Base-by-base conservation (phyloP, 2,888 invertebrate species). In the Lissonota sp. region DNA sequence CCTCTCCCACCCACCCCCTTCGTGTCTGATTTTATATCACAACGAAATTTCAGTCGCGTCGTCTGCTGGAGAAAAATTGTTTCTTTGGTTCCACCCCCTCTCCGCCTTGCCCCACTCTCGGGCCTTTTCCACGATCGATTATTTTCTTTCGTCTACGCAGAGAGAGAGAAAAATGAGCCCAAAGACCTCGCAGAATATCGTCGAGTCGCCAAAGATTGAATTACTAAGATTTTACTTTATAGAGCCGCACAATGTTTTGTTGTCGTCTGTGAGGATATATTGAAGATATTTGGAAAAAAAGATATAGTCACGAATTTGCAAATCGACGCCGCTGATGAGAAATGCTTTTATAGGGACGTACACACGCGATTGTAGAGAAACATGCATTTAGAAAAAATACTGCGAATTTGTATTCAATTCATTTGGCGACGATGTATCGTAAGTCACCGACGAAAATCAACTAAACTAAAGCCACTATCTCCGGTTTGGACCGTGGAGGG, bases 391-490 rank as follows among this genome's bases (percentile, higher is more conserved):
- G n/a, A 40, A 44, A 16, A 55, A 55, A 16, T 12, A 8, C 64
- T 26, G 26, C 26, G 3, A 10, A 42, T 26, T 37, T 37, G 39
- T 14, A 60, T 71, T 39, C 14, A 55, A 70, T 58, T 16, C 16
- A 57, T 63, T 14, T 7, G 60, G 10, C 49, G 63, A 1, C 49
- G 53, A 37, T 70, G 39, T 53, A 37, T 66, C 42, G 64, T 10
- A 10, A 37, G 40, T 12, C 80, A 70, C 71, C 26, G 14, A 72
- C 69, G 63, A 58, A 71, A 8, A 58, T 53, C 53, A 69, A 79
- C 74, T 80, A 70, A 73, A 80, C 62, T 74, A 74, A 26, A 26
- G 26, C 26, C 26, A 26, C 26, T 26, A 66, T 51, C 73, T 64
- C 10, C 71, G 6, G 63, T 42, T 40, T 46, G 64, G 49, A 51